phyloP scores from a whole-genome alignment of 2,888 invertebrate genomes.

The Diogma glabrata region DNA sequence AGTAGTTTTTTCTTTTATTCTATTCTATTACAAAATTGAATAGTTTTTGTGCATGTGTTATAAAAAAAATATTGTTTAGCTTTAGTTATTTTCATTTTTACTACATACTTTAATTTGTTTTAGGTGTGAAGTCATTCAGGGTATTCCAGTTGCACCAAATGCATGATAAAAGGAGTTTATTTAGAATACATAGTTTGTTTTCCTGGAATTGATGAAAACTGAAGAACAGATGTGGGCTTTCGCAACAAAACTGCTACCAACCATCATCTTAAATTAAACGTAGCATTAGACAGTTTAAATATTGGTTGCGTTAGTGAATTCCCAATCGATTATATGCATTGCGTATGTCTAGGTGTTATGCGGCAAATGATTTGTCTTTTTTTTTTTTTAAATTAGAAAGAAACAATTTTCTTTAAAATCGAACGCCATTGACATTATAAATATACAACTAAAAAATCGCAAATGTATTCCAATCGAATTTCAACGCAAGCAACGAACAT shows the following conservation, averaged over 20 bases:
- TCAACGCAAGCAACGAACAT: not conserved
- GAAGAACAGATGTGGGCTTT: not conserved
- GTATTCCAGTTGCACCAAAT: not conserved
- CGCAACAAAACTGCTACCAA: not conserved
- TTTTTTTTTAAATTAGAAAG: not conserved
- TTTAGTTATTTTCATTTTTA: no score
- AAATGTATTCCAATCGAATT: not conserved
- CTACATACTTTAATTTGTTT: not conserved
- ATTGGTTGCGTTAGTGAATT: conserved; percentile 4
- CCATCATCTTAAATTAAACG: not conserved
- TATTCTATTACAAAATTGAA: no score
- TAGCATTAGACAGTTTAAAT: not conserved
- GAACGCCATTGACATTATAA: not conserved
- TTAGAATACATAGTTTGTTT: not conserved
- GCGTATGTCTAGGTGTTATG: conserved; percentile 6
- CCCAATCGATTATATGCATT: conserved; percentile 11
- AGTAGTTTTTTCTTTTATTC: no score
- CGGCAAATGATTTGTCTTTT: not conserved
- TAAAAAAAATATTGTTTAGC: no score
- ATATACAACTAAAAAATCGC: not conserved
- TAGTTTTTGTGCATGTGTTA: no score
- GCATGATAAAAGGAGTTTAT: not conserved
- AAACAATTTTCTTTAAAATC: conserved; percentile 1
- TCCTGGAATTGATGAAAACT: not conserved
- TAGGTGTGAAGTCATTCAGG: not conserved